Evolutionary conservation across 2,797 vertebrate species (phyloP), one percentile per base, ranked within the genome.

Genomic region (Aselliscus stoliczkanus): DNA sequence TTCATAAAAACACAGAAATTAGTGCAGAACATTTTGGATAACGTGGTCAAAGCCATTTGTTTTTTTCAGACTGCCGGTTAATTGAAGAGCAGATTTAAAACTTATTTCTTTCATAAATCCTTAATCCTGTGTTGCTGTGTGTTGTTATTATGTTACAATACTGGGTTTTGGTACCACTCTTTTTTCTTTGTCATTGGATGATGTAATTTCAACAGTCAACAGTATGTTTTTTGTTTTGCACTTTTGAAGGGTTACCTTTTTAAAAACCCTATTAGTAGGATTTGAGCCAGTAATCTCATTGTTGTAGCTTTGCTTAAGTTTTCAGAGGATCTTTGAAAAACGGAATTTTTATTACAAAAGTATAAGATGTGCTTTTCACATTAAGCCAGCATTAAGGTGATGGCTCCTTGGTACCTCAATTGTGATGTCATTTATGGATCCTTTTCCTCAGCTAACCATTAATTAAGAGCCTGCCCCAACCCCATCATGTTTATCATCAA

Each of bases 231-330:
- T 90, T 92, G 44, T 95, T 91, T 91, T 84, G 44, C 27, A 90
- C 39, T 96, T 94, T 79, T 52, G 39, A 80, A 67, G 14, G 42
- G 14, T 75, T 90, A 82, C 90, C 94, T 96, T 97, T 93, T 69
- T 15, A 65, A 23, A 67, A 94, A 96, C 39, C 84, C 47, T 95
- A 4, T 88, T 76, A 54, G 29, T 87, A 62, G 77, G 56, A 89
- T 29, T 95, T 94, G 65, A 87, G 9, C 91, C 81, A 47, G 62
- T 72, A 88, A 73, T 31, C 12, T 92, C 23, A 64, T 37, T 69
- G 27, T 88, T 80, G 34, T 12, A 90, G 62, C 37, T 69, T 90
- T 93, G 25, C 64, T 81, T 21, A 13, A 17, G 44, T 94, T 93
- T 97, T 94, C 31, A 94, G 86, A 90, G 70, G 23, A 64, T 76